Conservation (phyloP, 2,888 invertebrate species). For the Lottia scabra region DNA sequence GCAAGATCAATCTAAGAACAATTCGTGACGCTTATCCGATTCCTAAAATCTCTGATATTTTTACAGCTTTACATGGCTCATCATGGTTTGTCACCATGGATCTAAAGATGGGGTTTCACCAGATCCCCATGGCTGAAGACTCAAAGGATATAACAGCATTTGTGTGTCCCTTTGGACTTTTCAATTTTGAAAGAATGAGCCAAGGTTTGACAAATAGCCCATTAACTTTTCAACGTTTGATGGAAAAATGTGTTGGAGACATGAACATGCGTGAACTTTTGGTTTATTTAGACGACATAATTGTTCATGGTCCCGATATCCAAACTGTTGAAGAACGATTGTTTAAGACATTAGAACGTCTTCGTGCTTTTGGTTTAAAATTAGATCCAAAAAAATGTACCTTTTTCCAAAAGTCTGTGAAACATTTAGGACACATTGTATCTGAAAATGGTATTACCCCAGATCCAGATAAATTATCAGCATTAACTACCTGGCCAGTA, state of each 20-base stretch:
- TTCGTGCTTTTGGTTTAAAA: constrained; percentile 9
- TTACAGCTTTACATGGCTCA: constrained; percentile 7
- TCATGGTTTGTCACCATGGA: constrained; percentile 7
- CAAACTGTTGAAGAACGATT: constrained; percentile 5
- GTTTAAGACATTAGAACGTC: not conserved
- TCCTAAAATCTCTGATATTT: constrained; percentile 12
- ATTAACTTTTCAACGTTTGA: not conserved
- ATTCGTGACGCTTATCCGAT: constrained; percentile 3
- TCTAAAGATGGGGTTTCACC: constrained; percentile 8
- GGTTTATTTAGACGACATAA: constrained; percentile 12
- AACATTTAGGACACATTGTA: constrained; percentile 7
- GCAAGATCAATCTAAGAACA: constrained; percentile 1
- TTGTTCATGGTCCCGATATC: constrained; percentile 10
- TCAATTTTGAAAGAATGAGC: constrained; percentile 5
- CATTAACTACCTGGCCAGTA: not conserved
- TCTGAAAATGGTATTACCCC: not conserved
- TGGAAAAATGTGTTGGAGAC: constrained; percentile 18
- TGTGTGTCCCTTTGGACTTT: constrained; percentile 4
- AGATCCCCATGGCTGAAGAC: constrained; percentile 10
- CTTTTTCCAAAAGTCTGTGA: not conserved
- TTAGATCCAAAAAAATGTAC: constrained; percentile 12
- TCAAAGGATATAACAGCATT: constrained; percentile 11
- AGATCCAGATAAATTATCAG: not conserved
- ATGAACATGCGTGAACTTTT: constrained; percentile 18
- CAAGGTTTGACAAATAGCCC: constrained; percentile 10